Evolutionary conservation across 2,113 vertebrate species (phyloP).

Genomic region (Cygnus atratus): DNA sequence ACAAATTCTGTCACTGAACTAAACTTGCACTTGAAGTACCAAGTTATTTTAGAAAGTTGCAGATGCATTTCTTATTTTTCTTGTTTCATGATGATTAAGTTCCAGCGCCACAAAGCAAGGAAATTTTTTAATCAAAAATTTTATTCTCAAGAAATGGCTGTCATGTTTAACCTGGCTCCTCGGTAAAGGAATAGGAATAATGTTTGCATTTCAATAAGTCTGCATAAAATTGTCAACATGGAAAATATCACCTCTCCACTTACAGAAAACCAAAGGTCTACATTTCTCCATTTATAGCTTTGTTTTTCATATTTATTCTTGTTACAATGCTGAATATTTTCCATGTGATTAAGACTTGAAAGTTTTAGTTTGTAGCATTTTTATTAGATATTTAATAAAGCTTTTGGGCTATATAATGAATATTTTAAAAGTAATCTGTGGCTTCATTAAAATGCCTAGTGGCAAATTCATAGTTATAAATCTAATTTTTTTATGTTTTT

Average conservation of each 20-base stretch:
- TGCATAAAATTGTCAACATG: background rate
- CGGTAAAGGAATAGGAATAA: background rate
- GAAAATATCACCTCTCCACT: background rate
- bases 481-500: background rate
- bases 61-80: rapidly evolving
- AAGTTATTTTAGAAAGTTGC: background rate
- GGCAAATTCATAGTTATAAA: background rate
- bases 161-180: background rate
- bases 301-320: background rate
- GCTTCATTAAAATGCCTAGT: background rate
- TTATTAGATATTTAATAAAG: constrained; percentile 1
- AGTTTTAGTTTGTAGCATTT: background rate
- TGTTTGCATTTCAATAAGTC: background rate
- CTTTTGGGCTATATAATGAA: background rate
- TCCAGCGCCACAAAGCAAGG: background rate
- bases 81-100: background rate
- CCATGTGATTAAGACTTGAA: background rate
- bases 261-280: background rate
- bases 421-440: background rate
- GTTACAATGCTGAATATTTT: background rate
- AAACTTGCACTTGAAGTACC: background rate
- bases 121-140: background rate
- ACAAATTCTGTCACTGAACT: background rate
- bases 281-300: background rate
- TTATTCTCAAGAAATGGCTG: background rate